phyloP scores from a whole-genome alignment of 2,113 vertebrate genomes.

The Syrmaticus mikado region DNA sequence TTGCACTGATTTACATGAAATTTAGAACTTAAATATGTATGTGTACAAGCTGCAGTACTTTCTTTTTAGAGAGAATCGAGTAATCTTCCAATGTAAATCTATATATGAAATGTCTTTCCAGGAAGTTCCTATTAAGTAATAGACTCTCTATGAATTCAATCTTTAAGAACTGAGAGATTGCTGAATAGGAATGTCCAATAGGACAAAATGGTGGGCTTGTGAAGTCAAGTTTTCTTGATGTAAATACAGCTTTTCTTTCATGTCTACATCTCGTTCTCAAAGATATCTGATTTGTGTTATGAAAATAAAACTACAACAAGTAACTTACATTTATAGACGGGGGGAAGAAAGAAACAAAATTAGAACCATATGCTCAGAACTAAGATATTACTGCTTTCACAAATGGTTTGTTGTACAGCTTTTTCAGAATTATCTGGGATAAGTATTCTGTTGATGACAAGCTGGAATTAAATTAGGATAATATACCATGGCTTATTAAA shows the following conservation, averaged over 20 bases:
- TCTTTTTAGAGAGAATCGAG: neutral
- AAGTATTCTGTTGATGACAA: constrained; percentile 49
- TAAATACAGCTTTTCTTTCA: constrained; percentile 15
- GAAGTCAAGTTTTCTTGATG: neutral
- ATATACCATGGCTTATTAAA: constrained; percentile 27
- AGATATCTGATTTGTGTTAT: neutral
- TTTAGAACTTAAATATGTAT: neutral
- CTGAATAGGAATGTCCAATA: neutral
- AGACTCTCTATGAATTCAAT: neutral
- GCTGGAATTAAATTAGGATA: constrained; percentile 56
- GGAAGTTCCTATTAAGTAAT: constrained; percentile 9
- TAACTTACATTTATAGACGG: neutral
- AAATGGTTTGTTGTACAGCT: constrained; percentile 35
- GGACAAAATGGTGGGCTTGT: neutral
- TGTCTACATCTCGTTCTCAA: neutral
- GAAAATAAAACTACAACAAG: constrained; percentile 10
- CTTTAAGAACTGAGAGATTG: neutral
- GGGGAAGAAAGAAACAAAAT: neutral
- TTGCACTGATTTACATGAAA: neutral
- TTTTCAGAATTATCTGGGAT: constrained; percentile 42
- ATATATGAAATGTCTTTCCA: neutral
- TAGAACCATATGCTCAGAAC: constrained; percentile 40
- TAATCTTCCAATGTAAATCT: neutral
- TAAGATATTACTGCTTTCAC: constrained; percentile 37
- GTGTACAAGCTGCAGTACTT: neutral